These are phyloP conservation scores for Acanthosepion lycidas DNA, from an alignment of 2,888 invertebrate genomes.

Conservation along the genomic window DNA sequence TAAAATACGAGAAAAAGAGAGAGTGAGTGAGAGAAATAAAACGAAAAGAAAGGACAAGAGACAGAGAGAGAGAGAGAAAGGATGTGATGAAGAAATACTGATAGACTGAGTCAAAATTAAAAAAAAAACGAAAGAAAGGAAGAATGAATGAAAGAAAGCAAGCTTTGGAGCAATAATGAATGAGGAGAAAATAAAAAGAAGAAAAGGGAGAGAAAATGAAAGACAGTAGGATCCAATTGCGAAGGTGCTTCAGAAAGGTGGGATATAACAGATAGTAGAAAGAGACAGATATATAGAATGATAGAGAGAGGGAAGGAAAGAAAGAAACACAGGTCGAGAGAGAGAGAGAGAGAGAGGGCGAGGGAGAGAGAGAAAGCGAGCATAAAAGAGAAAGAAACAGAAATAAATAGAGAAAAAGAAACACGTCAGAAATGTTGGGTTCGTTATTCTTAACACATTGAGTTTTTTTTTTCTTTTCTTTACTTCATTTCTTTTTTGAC, in stretches of 20 bases:
- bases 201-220: neutral
- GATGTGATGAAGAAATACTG: no score
- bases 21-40: no score
- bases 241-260: neutral
- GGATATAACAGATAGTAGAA: neutral
- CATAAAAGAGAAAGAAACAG: neutral
- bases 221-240: neutral
- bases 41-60: neutral
- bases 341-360: neutral
- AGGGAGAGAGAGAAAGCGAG: no score
- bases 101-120: neutral
- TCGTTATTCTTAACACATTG: neutral
- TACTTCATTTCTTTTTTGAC: neutral
- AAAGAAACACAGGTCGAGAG: neutral
- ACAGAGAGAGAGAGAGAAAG: neutral
- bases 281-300: neutral
- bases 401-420: neutral
- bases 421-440: neutral
- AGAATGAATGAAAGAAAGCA: neutral
- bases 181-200: neutral
- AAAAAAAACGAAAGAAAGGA: neutral
- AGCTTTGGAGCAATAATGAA: neutral
- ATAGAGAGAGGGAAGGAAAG: neutral
- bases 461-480: neutral
- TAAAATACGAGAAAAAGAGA: neutral